These are phyloP conservation scores for Pongo pygmaeus DNA, from an alignment of 2,113 vertebrate genomes.

Conservation along the genomic window DNA sequence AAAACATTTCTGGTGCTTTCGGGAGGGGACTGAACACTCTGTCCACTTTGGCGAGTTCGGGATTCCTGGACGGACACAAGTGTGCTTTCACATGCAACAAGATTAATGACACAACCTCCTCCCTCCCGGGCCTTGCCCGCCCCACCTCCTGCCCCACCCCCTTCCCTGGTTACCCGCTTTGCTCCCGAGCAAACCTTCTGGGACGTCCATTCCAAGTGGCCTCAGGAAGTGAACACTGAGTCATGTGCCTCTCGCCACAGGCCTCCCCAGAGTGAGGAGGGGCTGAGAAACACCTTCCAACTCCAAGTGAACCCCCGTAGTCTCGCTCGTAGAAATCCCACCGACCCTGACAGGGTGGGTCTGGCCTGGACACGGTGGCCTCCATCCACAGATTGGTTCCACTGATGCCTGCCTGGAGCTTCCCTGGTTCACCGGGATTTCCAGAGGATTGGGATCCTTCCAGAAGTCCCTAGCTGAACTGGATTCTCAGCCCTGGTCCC, in stretches of 20 bases:
- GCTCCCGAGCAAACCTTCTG: neutral
- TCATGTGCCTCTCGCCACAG: neutral
- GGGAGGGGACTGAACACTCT: slow-evolving; percentile 79
- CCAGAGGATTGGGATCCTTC: slow-evolving; percentile 1
- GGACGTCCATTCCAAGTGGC: slow-evolving; percentile 28
- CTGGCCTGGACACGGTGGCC: neutral
- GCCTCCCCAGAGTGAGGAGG: neutral
- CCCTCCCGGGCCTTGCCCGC: neutral
- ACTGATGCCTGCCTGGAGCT: neutral
- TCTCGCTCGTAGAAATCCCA: neutral
- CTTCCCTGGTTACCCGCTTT: neutral
- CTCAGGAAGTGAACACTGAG: slow-evolving; percentile 18
- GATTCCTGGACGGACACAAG: slow-evolving; percentile 77
- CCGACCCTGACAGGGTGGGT: accelerated
- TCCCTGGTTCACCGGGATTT: neutral
- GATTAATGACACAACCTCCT: slow-evolving; percentile 56
- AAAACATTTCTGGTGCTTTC: slow-evolving; percentile 78
- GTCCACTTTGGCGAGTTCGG: slow-evolving; percentile 79
- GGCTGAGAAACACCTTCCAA: neutral
- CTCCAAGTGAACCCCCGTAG: neutral
- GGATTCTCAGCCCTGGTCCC: neutral
- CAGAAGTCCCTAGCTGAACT: neutral
- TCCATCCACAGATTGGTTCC: neutral
- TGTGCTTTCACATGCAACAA: slow-evolving; percentile 75
- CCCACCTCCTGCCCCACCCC: neutral